Base-by-base conservation (phyloP, 2,888 invertebrate species). In the Ariolimax columbianus region DNA sequence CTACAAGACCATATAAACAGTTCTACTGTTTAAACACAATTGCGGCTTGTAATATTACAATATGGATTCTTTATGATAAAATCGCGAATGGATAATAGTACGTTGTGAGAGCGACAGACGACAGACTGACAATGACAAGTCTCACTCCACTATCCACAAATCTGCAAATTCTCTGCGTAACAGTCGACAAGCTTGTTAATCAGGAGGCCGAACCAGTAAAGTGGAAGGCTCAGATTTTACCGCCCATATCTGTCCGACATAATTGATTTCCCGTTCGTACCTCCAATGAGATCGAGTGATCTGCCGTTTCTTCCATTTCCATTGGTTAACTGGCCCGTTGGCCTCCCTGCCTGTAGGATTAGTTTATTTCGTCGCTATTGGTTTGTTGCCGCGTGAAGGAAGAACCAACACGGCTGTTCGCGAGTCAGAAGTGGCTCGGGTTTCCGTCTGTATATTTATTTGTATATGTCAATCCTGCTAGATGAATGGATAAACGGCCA, bases 61-160 rank as follows among this genome's bases (percentile, higher is more conserved):
- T n/a, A 51, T 36, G 43, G 38, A n/a, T 82, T 82, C 72, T 73
- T 82, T 72, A 82, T 82, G 19, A 82, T 40, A 51, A 72, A 55
- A 80, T 19, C 73, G 55, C 55, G 77, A n/a, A 66, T 30, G 33
- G 30, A 77, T 83, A 68, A 68, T 77, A 63, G 30, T 68, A 68
- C 6, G 26, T n/a, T 51, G 77, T 36, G 9, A 38, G 70, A 80
- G 70, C 47, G 70, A 33, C n/a, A 19, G 23, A 36, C 55, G 72
- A 38, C 59, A 55, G 36, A 30, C 68, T 40, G 51, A 43, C 77
- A 77, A 47, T 83, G 77, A 83, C 66, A 84, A 63, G 73, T 78
- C 59, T 63, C 4, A 59, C 72, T 51, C 33, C 55, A 73, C 72
- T 78, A 43, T 63, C 84, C 33, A 79, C 72, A 79, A 70, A 73